Percentiles rank a stretch among this genome's conserved stretches.
These are phyloP conservation scores for Scomber scombrus DNA, from an alignment of 2,113 vertebrate species.

Conservation along the genomic window DNA sequence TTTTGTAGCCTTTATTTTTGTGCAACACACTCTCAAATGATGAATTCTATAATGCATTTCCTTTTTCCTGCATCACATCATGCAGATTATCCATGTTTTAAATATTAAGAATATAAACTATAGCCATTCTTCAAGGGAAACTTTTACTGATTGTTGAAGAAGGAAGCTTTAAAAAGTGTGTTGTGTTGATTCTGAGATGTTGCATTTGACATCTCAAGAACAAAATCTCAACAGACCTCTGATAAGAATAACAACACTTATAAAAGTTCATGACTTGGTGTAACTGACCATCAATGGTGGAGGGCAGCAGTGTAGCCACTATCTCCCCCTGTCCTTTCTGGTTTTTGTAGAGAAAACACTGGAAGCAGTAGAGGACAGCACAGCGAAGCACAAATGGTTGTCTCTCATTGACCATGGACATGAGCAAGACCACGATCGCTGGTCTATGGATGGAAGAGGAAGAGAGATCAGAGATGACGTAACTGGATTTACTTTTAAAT, in stretches of 20 bases:
- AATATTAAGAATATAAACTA: no score
- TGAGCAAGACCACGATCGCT: slow-evolving; percentile 96
- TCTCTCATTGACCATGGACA: slow-evolving; percentile 99
- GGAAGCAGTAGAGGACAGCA: slow-evolving; percentile 98
- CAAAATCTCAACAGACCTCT: not conserved
- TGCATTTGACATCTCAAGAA: not conserved
- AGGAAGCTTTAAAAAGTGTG: no score
- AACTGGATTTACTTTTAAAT: not conserved
- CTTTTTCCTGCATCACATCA: no score
- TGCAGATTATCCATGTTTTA: no score
- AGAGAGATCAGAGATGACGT: not conserved
- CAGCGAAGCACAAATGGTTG: slow-evolving; percentile 97
- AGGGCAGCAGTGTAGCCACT: slow-evolving; percentile 95
- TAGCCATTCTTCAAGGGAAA: no score
- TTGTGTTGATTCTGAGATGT: not conserved
- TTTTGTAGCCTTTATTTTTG: no score
- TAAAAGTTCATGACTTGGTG: not conserved
- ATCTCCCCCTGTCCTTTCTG: slow-evolving; percentile 98
- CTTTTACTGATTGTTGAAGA: no score
- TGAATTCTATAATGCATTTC: no score
- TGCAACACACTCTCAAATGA: no score
- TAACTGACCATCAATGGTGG: slow-evolving; percentile 94
- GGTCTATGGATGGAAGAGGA: slow-evolving; percentile 83
- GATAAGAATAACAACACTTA: not conserved
- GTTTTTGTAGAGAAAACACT: slow-evolving; percentile 98